Percentiles rank a stretch among this genome's conserved stretches.
phyloP scores from a whole-genome alignment of 2,888 invertebrate genomes.

The Malacosoma neustria region DNA sequence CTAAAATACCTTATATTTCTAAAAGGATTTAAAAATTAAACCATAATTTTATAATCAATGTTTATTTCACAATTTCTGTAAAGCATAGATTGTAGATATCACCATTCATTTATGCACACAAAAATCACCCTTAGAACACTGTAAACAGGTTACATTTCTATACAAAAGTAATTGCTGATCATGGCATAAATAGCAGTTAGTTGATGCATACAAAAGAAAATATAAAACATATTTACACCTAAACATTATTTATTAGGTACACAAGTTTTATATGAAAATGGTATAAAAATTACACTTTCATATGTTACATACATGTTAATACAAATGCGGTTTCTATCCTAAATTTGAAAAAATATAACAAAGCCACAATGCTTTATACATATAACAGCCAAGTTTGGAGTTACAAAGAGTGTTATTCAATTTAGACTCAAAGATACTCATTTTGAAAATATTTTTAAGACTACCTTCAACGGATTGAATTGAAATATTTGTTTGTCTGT shows the following conservation, averaged over 20 bases:
- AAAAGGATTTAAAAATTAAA: too few species aligned
- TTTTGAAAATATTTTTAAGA: too few species aligned
- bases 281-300: constrained; percentile 74
- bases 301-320: constrained; percentile 62
- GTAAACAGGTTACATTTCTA: constrained; percentile 56
- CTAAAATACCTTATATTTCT: too few species aligned
- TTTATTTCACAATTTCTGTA: constrained; percentile 72
- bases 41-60: constrained; percentile 49
- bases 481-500: too few species aligned
- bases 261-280: constrained; percentile 70
- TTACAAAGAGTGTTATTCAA: background rate
- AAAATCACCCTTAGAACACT: constrained; percentile 63
- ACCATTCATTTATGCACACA: constrained; percentile 72
- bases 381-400: too few species aligned
- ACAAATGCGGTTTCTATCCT: constrained; percentile 65
- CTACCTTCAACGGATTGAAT: too few species aligned
- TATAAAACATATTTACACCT: constrained; percentile 70
- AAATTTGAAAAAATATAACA: constrained; percentile 70
- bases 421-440: too few species aligned
- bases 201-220: constrained; percentile 64
- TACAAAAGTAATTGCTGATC: constrained; percentile 60
- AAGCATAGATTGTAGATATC: constrained; percentile 75
- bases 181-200: constrained; percentile 65
- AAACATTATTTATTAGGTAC: constrained; percentile 65
- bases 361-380: constrained; percentile 58